Evolutionary conservation across 2,888 invertebrate genomes (phyloP), one percentile per base, ranked within the genome.

Genomic region (Drosophila mercatorum): DNA sequence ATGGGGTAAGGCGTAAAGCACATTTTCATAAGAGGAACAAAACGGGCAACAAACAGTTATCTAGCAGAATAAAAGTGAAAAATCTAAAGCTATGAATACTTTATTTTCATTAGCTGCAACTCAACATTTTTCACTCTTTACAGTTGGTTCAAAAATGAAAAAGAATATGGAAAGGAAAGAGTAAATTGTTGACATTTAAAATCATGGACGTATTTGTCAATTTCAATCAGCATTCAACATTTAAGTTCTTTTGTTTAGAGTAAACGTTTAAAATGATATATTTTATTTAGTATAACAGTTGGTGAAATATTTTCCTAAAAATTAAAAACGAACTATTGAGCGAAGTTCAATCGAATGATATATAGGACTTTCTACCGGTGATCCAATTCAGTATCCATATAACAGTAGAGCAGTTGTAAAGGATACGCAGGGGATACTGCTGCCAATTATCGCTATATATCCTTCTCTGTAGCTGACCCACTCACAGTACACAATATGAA

Each of bases 11-110:
- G n/a, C n/a, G n/a, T n/a, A n/a, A n/a, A n/a, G n/a, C n/a, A n/a
- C n/a, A n/a, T 10, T 8, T 77, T 58, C 58, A 79, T 79, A 77
- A 80, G 77, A 43, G 55, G 46, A 62, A 65, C 41, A 62, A 57
- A 63, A 60, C 44, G 40, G n/a, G 51, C 41, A 61, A 44, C 38
- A 38, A 46, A 46, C 40, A 46, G 26, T 26, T 26, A 58, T 47
- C 41, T 38, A 17, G 11, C 17, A 8, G 11, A 28, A 38, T 1
- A 38, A n/a, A 38, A 26, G 31, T 46, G 34, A 17, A 26, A 52
- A 44, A 31, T 51, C 17, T 43, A 11, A 2, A 36, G 31, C 41
- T 38, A 46, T 53, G 41, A 53, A 67, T 72, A 58, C 47, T 44
- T 56, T 60, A 67, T 71, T 66, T 55, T 12, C 34, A 52, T 56